Evolutionary conservation across 2,888 invertebrate genomes (phyloP).

Genomic region (Syrphus vitripennis): DNA sequence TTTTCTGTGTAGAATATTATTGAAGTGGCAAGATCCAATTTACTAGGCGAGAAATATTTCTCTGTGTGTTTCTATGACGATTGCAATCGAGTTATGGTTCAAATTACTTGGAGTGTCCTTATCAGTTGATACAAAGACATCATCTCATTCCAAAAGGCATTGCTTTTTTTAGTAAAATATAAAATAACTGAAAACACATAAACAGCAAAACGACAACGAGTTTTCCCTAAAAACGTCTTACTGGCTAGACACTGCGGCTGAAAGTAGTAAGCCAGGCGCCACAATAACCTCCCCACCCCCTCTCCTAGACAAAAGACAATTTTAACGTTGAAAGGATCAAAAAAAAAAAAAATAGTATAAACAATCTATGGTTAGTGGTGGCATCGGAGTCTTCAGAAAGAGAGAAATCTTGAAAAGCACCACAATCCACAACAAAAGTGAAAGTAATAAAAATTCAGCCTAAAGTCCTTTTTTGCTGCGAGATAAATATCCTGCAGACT

Average conservation of each 20-base stretch:
- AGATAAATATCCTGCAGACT: conserved; percentile 54
- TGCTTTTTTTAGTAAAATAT: conserved; percentile 24
- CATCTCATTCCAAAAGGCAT: neutral
- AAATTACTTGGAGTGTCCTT: conserved; percentile 53
- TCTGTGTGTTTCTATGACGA: neutral
- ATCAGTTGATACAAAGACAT: conserved; percentile 31
- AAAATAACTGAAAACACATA: conserved; percentile 29
- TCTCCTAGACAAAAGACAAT: conserved; percentile 34
- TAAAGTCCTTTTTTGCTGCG: conserved; percentile 12
- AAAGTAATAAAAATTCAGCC: conserved; percentile 67
- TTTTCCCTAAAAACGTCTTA: conserved; percentile 45
- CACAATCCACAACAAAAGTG: conserved; percentile 57
- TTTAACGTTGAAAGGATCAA: conserved; percentile 47
- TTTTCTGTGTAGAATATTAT: neutral
- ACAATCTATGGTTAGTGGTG: conserved; percentile 36
- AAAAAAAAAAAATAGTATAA: conserved; percentile 39
- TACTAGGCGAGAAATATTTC: conserved; percentile 28
- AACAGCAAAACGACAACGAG: neutral
- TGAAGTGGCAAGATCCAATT: conserved; percentile 57
- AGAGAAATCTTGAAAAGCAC: conserved; percentile 49
- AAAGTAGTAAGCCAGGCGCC: conserved; percentile 58
- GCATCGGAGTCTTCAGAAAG: neutral
- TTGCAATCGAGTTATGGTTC: conserved; percentile 62
- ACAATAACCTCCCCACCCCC: conserved; percentile 32
- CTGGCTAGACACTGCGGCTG: conserved; percentile 63